A percentile compares a stretch with the other conserved stretches of the same genome.
These are phyloP conservation scores for Callinectes sapidus DNA, from an alignment of 2,888 invertebrate species.

Conservation along the genomic window DNA sequence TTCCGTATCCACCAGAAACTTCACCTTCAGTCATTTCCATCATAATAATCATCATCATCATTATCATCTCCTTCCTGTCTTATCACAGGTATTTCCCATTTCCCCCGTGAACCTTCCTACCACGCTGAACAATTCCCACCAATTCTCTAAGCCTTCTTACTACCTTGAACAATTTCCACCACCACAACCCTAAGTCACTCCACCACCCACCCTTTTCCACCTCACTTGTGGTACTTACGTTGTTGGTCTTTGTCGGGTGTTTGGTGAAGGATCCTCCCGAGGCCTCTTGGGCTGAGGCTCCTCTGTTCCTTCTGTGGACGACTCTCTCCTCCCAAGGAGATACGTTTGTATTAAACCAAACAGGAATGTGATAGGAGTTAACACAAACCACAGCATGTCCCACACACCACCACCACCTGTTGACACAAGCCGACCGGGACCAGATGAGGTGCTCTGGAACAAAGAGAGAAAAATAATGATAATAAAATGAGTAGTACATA, in stretches of 20 bases:
- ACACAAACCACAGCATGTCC: slow-evolving; percentile 58
- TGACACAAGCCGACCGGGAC: slow-evolving; percentile 43
- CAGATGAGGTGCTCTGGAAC: slow-evolving; percentile 15
- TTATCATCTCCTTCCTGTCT: no score
- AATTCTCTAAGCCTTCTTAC: no score
- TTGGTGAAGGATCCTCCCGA: slow-evolving; percentile 44
- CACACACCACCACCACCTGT: slow-evolving; percentile 38
- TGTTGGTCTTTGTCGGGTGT: slow-evolving; percentile 38
- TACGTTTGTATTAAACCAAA: slow-evolving; percentile 40
- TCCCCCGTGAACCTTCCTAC: no score
- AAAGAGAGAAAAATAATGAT: not conserved
- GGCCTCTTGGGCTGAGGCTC: slow-evolving; percentile 47
- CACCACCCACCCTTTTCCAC: not conserved
- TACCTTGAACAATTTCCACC: no score
- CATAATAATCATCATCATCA: no score
- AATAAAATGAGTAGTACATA: no score
- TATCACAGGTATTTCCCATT: no score
- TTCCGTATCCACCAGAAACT: no score
- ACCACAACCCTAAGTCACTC: no score
- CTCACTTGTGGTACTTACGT: slow-evolving; percentile 38
- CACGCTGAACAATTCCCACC: no score
- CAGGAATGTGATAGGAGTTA: slow-evolving; percentile 58
- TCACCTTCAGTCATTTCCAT: no score
- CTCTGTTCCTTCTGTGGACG: not conserved
- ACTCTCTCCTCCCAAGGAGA: slow-evolving; percentile 42